phyloP scores from a whole-genome alignment of 2,113 vertebrate genomes.

The Anthoscopus minutus region DNA sequence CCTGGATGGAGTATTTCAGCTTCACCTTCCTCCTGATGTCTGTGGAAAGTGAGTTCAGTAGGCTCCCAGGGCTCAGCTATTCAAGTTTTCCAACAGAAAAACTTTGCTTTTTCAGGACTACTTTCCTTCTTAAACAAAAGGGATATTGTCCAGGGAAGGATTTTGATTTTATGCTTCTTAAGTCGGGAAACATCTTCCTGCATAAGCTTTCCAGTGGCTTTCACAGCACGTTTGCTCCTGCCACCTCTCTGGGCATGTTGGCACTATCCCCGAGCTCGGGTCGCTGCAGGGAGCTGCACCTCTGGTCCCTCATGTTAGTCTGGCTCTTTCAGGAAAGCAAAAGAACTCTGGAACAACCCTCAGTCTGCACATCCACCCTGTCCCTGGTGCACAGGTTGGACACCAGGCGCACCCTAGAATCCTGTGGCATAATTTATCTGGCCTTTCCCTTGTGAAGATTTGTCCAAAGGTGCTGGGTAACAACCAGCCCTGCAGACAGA shows the following conservation, averaged over 20 bases:
- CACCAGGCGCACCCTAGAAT: background rate
- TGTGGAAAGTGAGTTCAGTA: background rate
- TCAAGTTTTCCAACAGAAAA: constrained; percentile 6
- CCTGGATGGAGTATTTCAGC: background rate
- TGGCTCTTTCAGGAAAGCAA: background rate
- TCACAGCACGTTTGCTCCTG: background rate
- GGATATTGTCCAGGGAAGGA: background rate
- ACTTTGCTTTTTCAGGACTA: background rate
- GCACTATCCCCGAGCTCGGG: fast-evolving
- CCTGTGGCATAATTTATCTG: background rate
- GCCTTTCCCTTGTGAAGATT: background rate
- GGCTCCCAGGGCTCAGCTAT: background rate
- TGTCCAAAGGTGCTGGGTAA: background rate
- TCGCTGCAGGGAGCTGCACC: background rate
- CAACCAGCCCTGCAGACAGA: background rate
- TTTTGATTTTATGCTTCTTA: constrained; percentile 28
- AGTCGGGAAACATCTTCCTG: background rate
- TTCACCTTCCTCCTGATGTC: background rate
- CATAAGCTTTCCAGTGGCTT: background rate
- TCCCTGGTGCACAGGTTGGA: background rate
- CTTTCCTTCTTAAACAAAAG: constrained; percentile 4
- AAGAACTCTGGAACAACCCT: background rate
- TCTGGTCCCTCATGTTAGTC: fast-evolving
- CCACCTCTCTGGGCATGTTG: background rate
- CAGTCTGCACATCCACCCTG: background rate